Percentiles rank a stretch among this genome's conserved stretches.
phyloP scores from a whole-genome alignment of 1,140 invertebrate genomes.

The Tetragonula clypearis region DNA sequence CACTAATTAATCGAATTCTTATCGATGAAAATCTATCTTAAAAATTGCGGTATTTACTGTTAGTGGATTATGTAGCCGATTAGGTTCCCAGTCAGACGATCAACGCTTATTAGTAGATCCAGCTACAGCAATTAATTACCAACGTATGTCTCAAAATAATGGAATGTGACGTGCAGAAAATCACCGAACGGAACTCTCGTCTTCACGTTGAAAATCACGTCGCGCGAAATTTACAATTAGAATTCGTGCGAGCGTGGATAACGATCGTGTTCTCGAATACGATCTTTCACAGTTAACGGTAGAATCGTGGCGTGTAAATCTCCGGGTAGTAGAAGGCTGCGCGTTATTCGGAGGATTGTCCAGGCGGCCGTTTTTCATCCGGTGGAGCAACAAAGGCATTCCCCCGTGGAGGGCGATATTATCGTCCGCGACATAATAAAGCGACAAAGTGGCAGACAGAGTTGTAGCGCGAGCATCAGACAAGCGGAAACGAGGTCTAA shows the following conservation, averaged over 20 bases:
- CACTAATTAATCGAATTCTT: too few relatives aligned
- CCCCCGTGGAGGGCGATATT: too few relatives aligned
- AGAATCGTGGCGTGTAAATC: too few relatives aligned
- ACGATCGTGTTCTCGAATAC: neutral
- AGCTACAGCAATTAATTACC: too few relatives aligned
- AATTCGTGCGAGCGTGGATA: neutral
- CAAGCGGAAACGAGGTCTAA: conserved; percentile 30
- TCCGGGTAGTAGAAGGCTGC: neutral
- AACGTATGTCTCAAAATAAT: too few relatives aligned
- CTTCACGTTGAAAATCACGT: neutral
- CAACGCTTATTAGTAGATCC: neutral
- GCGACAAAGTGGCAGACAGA: neutral
- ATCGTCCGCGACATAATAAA: conserved; percentile 1
- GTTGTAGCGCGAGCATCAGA: neutral
- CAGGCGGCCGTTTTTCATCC: neutral
- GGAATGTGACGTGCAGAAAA: too few relatives aligned
- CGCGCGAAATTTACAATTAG: neutral
- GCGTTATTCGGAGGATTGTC: neutral
- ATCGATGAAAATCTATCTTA: too few relatives aligned
- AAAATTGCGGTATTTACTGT: too few relatives aligned
- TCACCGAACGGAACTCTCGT: too few relatives aligned
- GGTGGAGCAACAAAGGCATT: neutral
- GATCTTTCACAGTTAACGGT: neutral
- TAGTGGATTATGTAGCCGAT: too few relatives aligned
- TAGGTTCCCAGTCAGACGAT: neutral